phyloP scores from a whole-genome alignment of 1,140 invertebrate species.

The Habropoda laboriosa region DNA sequence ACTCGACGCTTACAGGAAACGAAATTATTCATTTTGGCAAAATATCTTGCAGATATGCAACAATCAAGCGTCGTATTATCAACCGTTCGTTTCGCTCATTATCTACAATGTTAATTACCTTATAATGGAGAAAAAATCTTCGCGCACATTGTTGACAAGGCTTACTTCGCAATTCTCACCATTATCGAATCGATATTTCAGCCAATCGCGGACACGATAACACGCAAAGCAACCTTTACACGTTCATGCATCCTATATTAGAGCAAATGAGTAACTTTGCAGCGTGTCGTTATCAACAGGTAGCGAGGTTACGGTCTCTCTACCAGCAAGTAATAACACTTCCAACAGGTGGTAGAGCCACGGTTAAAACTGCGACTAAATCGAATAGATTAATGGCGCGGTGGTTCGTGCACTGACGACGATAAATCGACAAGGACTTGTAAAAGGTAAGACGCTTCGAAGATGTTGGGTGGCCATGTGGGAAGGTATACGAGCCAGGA shows the following conservation, averaged over 20 bases:
- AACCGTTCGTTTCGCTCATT: too few relatives aligned
- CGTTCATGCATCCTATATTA: background rate
- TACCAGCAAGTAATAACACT: conserved; percentile 28
- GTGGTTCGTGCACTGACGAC: conserved; percentile 13
- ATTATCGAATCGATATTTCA: too few relatives aligned
- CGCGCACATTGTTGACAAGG: too few relatives aligned
- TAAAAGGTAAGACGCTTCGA: conserved; percentile 25
- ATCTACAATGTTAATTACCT: too few relatives aligned
- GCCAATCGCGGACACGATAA: background rate
- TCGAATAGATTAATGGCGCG: conserved; percentile 46
- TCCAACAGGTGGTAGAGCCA: conserved; percentile 19
- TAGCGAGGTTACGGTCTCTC: conserved; percentile 9
- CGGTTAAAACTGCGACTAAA: conserved; percentile 38
- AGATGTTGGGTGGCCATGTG: conserved; percentile 52
- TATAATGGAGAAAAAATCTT: too few relatives aligned
- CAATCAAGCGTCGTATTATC: too few relatives aligned
- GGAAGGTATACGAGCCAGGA: conserved; percentile 27
- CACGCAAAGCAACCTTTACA: background rate
- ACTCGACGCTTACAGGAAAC: too few relatives aligned
- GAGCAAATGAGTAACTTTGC: background rate
- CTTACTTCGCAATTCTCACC: too few relatives aligned
- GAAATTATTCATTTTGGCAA: too few relatives aligned
- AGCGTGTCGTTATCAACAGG: conserved; percentile 12
- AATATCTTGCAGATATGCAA: too few relatives aligned
- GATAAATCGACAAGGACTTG: conserved; percentile 50